Conservation (phyloP, 2,797 vertebrate species). For the Bufotes viridis region DNA sequence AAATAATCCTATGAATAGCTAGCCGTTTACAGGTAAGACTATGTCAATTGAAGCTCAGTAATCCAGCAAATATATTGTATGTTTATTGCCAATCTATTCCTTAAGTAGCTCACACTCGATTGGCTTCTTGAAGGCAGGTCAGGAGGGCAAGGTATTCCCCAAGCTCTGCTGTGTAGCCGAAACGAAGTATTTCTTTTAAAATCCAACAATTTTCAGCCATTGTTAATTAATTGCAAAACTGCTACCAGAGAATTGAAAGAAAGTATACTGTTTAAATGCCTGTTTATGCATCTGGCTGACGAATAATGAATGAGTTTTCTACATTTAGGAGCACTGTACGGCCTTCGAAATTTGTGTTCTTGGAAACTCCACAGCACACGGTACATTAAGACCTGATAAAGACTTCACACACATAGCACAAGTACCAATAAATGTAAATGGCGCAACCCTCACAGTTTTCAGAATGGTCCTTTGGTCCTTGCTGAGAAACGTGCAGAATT, state of each 20-base stretch:
- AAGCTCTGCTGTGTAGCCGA: not conserved
- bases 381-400: too few species aligned
- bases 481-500: too few species aligned
- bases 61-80: slow-evolving; percentile 39
- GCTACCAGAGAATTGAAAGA: not conserved
- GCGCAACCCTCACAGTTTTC: too few species aligned
- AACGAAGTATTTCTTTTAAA: not conserved
- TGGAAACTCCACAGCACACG: too few species aligned
- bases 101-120: slow-evolving; percentile 20
- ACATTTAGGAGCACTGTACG: not conserved
- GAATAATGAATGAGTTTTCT: not conserved
- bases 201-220: not conserved
- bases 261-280: not conserved
- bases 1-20: slow-evolving; percentile 55
- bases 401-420: too few species aligned
- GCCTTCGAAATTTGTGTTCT: too few species aligned
- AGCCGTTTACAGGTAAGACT: slow-evolving; percentile 42
- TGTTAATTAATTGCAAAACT: not conserved
- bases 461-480: too few species aligned
- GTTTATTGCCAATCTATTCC: slow-evolving; percentile 38
- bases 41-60: slow-evolving; percentile 34
- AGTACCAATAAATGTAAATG: too few species aligned
- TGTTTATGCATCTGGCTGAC: not conserved
- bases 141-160: not conserved
- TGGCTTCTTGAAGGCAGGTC: slow-evolving; percentile 5